Evolutionary conservation across 1,140 invertebrate species (phyloP), one percentile per base, ranked within the genome.

Genomic region (Drosophila leontia): DNA sequence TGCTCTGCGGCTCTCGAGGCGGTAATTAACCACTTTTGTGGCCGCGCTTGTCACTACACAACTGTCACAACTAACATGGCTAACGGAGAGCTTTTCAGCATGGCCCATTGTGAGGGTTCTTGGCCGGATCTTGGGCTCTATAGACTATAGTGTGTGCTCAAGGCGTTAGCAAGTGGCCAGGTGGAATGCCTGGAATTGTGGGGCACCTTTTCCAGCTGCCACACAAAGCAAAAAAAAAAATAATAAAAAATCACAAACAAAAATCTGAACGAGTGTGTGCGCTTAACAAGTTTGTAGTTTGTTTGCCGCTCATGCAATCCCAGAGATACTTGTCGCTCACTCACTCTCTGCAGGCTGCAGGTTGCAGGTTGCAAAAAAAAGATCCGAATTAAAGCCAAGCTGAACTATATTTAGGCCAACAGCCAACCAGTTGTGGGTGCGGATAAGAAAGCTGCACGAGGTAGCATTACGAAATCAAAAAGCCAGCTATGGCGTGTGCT

Each of bases 21-120:
- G 70, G 72, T 80, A 86, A 86, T 87, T 80, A 83, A 61, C 83
- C 83, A 82, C 70, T 76, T 82, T 72, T 60, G 62, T 62, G 70
- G 50, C 35, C 70, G 39, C 47, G 19, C 12, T 56, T 64, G 59
- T 42, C 82, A 82, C 82, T 85, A 65, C 51, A 80, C 71, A 86
- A 82, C 80, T 86, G 83, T 86, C 83, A 88, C 84, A 88, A 77
- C 83, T 50, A 29, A 29, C 35, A 0, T 8, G 13, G 35, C 53
- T 4, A 59, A 55, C 78, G 60, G 19, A 61, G 62, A 48, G 63
- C 50, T 63, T 59, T 59, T 58, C 51, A 72, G 37, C 13, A 13
- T 7, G 13, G 37, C 37, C 37, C 37, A 39, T 39, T 12, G n/a
- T 34, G 75, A 71, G 78, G 56, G 64, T 85, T 85, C 82, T 85